A percentile compares a stretch with the other conserved stretches of the same genome.
phyloP scores from a whole-genome alignment of 1,140 invertebrate species.

The Micrasema minimum region DNA sequence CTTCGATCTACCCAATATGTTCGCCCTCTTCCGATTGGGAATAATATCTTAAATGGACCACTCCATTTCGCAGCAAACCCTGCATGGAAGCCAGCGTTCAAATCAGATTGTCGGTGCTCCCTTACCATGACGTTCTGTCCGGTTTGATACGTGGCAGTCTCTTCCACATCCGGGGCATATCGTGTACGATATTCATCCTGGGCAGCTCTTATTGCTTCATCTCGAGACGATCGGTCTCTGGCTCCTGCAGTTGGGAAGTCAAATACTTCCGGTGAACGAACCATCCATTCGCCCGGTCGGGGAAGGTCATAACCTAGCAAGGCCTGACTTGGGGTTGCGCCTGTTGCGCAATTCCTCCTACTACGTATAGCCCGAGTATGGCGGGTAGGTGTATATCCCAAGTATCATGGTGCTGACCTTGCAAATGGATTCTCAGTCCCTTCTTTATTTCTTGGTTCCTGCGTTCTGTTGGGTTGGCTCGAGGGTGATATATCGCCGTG shows the following conservation, averaged over 20 bases:
- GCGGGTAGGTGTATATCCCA: conserved; percentile 4
- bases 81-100: not conserved
- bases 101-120: not conserved
- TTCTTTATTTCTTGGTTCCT: conserved; percentile 32
- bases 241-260: not conserved
- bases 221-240: not conserved
- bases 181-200: not conserved
- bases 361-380: not conserved
- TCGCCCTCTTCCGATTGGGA: not conserved
- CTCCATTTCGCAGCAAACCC: conserved; percentile 2
- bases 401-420: not conserved
- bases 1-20: not conserved
- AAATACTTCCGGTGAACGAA: not conserved
- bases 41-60: not conserved
- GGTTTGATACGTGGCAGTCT: not conserved
- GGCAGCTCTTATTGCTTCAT: not conserved
- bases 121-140: not conserved
- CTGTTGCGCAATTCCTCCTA: conserved; percentile 12
- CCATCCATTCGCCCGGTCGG: conserved; percentile 10
- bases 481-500: conserved; percentile 10
- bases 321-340: conserved; percentile 13
- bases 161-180: not conserved
- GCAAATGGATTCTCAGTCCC: not conserved
- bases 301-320: conserved; percentile 7
- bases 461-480: conserved; percentile 5